Evolutionary conservation across 2,888 invertebrate species (phyloP).

Genomic region (Eretmocerus hayati): DNA sequence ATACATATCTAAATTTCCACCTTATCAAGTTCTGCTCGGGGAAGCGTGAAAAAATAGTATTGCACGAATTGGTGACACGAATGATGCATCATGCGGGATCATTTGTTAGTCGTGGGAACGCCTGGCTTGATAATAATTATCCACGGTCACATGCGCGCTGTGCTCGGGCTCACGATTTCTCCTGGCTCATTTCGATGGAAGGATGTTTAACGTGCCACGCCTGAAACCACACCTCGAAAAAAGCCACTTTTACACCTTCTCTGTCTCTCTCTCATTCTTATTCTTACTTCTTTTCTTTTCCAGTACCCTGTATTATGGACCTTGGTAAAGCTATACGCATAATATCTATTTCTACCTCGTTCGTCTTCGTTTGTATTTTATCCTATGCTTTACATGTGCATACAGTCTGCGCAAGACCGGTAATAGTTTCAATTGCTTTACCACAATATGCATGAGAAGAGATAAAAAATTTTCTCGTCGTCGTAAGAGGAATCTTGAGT

Average conservation of each 20-base stretch:
- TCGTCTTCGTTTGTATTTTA: constrained; percentile 8
- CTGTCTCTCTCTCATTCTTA: too few species aligned
- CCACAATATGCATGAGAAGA: too few species aligned
- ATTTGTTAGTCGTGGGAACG: constrained; percentile 24
- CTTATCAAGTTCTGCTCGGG: too few species aligned
- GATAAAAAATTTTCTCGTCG: too few species aligned
- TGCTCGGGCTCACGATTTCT: constrained; percentile 21
- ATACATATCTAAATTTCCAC: too few species aligned
- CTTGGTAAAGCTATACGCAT: neutral
- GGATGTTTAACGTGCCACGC: constrained; percentile 47
- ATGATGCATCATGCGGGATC: constrained; percentile 3
- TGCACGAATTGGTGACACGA: too few species aligned
- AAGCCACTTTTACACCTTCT: constrained; percentile 6
- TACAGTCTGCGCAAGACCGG: neutral
- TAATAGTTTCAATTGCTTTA: too few species aligned
- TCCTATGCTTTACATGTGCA: constrained; percentile 12
- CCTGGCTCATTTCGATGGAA: constrained; percentile 36
- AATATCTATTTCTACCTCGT: constrained; percentile 6
- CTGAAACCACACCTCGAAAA: constrained; percentile 33
- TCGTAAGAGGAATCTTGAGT: too few species aligned
- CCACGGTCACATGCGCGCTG: too few species aligned
- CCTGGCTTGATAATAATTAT: too few species aligned
- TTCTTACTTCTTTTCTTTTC: too few species aligned
- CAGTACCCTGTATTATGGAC: neutral
- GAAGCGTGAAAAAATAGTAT: too few species aligned